Evolutionary conservation across 2,113 vertebrate genomes (phyloP), one percentile per base, ranked within the genome.

Genomic region (Muntiacus muntjak): DNA sequence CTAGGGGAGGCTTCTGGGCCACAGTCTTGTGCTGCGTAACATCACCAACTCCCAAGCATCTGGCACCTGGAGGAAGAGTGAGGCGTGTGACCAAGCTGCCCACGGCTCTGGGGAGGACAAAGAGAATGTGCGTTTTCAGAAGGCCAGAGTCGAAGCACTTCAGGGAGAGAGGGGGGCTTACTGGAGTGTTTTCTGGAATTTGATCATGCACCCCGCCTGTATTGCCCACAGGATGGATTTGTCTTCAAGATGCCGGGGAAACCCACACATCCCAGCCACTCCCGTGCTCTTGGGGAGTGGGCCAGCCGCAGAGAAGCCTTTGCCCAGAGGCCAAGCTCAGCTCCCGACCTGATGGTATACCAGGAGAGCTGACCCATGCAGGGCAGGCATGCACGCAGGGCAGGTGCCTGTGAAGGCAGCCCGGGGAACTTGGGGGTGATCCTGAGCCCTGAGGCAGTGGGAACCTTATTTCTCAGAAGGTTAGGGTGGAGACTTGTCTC

Each of bases 191-290:
- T 62, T 74, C 28, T 84, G 62, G 88, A 88, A 16, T 76, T 36
- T 47, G 17, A 28, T 60, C 54, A 97, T 6, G 1, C 19, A n/a
- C 58, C 55, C 25, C 62, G 3, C 9, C 71, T 8, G 7, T 67
- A 23, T 57, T 89, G 43, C 81, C 33, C 2, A 0, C 97, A 99
- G 99, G 99, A 99, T 94, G 97, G 98, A 10, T 99, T 99, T 98
- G 98, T 99, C 92, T 99, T 99, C 95, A 99, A 99, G 98, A 99
- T 99, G 94, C 99, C 99, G 0, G 98, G 95, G 97, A 96, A 98
- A 45, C 99, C 99, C 0, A 98, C 83, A 5, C 98, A 98, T 0
- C 98, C 99, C 28, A 93, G 95, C 92, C 98, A 98, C 0, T 6
- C 94, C 4, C 97, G 93, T 28, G 98, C 98, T 23, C 60, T 93